These are phyloP conservation scores for Agelas oroides DNA, from an alignment of 37 sponge, comb jelly and placozoan species.

Conservation along the genomic window DNA sequence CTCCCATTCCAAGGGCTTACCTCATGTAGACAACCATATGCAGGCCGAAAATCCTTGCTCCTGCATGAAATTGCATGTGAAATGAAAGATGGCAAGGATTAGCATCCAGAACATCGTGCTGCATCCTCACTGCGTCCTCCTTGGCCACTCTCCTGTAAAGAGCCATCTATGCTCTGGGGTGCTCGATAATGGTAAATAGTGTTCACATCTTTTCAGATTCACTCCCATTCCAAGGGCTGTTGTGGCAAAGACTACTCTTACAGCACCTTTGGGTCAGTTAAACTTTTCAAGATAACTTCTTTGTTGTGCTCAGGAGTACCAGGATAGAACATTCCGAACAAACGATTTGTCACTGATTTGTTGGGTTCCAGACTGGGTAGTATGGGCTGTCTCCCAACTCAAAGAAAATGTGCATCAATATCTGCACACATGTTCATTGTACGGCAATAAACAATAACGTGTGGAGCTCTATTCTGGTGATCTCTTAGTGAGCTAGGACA, in stretches of 20 bases:
- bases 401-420: constrained; percentile 34
- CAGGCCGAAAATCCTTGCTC: constrained; percentile 47
- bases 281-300: constrained; percentile 28
- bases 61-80: not conserved
- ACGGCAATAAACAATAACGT: constrained; percentile 54
- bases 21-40: constrained; percentile 43
- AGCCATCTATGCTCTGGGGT: constrained; percentile 50
- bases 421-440: constrained; percentile 53
- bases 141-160: constrained; percentile 41
- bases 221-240: constrained; percentile 66
- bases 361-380: constrained; percentile 35
- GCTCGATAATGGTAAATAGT: constrained; percentile 56
- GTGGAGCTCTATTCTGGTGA: constrained; percentile 13
- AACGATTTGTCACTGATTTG: constrained; percentile 47
- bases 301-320: constrained; percentile 45
- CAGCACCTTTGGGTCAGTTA: constrained; percentile 33
- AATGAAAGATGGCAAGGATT: too few relatives aligned
- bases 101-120: constrained; percentile 28
- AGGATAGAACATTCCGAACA: constrained; percentile 62
- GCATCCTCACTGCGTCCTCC: constrained; percentile 1
- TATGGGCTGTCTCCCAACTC: constrained; percentile 33
- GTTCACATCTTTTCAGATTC: constrained; percentile 23
- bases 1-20: constrained; percentile 63
- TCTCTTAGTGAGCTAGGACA: constrained; percentile 5
- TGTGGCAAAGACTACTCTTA: constrained; percentile 72